phyloP scores from a whole-genome alignment of 2,797 vertebrate species.

The Muraenolepis orangiensis region DNA sequence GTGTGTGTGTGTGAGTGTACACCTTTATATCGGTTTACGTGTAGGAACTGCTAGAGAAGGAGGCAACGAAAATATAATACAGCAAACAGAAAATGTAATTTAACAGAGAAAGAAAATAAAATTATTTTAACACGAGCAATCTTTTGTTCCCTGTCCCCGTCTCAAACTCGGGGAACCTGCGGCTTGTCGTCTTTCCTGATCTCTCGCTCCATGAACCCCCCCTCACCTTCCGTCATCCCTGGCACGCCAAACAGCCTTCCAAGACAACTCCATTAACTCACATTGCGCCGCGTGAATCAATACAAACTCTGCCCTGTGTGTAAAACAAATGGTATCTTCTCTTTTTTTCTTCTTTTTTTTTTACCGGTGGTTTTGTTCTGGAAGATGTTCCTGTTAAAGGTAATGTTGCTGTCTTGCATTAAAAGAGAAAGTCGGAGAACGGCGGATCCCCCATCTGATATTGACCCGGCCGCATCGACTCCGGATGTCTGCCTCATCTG shows the following conservation, averaged over 20 bases:
- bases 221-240: too few species aligned
- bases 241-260: too few species aligned
- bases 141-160: not conserved
- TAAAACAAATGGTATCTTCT: conserved; percentile 47
- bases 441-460: conserved; percentile 50
- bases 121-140: not conserved
- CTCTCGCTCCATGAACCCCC: too few species aligned
- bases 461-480: conserved; percentile 50
- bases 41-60: not conserved
- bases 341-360: conserved; percentile 1
- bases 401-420: conserved; percentile 38
- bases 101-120: not conserved
- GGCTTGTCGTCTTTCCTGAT: too few species aligned
- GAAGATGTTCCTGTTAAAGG: conserved; percentile 35
- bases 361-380: conserved; percentile 18
- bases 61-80: not conserved
- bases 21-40: not conserved
- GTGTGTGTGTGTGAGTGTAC: too few species aligned
- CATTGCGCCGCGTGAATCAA: conserved; percentile 10
- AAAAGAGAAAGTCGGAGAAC: conserved; percentile 31
- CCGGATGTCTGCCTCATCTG: conserved; percentile 38
- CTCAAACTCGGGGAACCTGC: too few species aligned
- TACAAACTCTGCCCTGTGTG: conserved; percentile 41
- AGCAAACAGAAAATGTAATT: not conserved
- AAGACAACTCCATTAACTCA: not conserved